Conservation (phyloP, 2,888 invertebrate genomes). For the Eustalomyia histrio region DNA sequence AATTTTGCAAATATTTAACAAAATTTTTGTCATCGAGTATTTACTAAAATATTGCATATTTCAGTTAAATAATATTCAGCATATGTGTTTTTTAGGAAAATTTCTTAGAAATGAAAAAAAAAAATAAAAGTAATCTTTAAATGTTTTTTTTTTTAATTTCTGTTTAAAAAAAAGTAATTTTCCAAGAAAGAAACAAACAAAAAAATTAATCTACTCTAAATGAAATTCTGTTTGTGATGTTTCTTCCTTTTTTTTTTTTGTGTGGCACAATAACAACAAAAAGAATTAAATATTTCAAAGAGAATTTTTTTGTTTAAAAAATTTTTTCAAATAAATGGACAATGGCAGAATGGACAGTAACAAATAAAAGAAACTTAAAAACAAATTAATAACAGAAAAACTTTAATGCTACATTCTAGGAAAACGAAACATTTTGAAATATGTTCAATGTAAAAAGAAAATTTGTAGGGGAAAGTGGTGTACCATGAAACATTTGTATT, state of each 20-base stretch:
- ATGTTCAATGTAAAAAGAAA: background rate
- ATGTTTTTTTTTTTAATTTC: background rate
- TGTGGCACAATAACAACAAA: background rate
- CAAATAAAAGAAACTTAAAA: constrained; percentile 39
- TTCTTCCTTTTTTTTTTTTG: constrained; percentile 3
- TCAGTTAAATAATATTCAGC: too few species aligned
- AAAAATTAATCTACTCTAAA: constrained; percentile 15
- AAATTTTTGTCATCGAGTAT: too few species aligned
- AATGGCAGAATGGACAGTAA: constrained; percentile 42
- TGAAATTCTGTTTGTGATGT: constrained; percentile 29
- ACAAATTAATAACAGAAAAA: constrained; percentile 22
- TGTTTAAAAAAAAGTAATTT: background rate
- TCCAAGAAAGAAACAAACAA: background rate
- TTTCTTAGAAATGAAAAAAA: background rate
- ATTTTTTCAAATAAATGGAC: background rate
- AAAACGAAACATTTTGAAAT: background rate
- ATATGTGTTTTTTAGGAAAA: too few species aligned
- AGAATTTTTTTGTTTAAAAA: background rate
- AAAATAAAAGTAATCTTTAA: background rate
- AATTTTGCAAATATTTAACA: too few species aligned
- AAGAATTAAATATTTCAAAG: background rate
- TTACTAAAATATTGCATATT: too few species aligned
- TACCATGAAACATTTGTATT: too few species aligned
- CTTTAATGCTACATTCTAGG: background rate
- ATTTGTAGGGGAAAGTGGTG: too few species aligned